Conservation (phyloP, 2,888 invertebrate genomes). For the Thumatha senex region DNA sequence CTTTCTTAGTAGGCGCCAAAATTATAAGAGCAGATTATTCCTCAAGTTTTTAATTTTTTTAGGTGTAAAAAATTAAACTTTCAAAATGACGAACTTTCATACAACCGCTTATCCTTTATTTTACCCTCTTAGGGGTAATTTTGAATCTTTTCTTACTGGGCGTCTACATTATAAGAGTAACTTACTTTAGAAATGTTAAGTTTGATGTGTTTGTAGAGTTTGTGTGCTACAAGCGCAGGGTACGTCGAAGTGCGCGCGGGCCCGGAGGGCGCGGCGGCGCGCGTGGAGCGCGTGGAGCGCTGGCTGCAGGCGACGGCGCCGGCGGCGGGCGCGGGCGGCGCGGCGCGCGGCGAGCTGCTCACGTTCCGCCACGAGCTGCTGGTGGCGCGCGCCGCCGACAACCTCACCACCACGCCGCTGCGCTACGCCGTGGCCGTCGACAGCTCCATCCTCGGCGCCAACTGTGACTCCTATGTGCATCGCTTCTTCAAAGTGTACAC, state of each 20-base stretch:
- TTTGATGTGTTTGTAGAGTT: too few relatives aligned
- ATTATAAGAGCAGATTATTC: too few relatives aligned
- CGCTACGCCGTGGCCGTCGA: constrained; percentile 65
- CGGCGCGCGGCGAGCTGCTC: constrained; percentile 56
- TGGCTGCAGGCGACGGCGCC: constrained; percentile 52
- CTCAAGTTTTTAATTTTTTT: too few relatives aligned
- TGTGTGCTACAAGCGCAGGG: constrained; percentile 33
- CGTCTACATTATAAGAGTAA: too few relatives aligned
- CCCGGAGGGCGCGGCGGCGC: constrained; percentile 13
- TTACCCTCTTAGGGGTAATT: too few relatives aligned
- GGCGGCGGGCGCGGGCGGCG: constrained; percentile 46
- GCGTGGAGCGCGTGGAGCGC: constrained; percentile 45
- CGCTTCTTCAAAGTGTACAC: constrained; percentile 50
- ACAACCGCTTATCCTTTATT: too few relatives aligned
- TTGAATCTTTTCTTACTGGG: too few relatives aligned
- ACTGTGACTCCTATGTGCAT: constrained; percentile 64
- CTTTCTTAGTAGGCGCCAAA: too few relatives aligned
- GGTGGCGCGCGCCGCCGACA: constrained; percentile 44
- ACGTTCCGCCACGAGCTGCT: constrained; percentile 61
- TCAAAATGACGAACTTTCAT: too few relatives aligned
- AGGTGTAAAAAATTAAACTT: too few relatives aligned
- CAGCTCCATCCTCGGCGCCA: constrained; percentile 65
- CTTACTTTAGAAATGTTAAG: too few relatives aligned
- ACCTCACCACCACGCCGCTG: constrained; percentile 49
- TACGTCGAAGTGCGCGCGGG: constrained; percentile 28